Evolutionary conservation across 1,140 invertebrate species (phyloP).

Genomic region (Dryas iulia): DNA sequence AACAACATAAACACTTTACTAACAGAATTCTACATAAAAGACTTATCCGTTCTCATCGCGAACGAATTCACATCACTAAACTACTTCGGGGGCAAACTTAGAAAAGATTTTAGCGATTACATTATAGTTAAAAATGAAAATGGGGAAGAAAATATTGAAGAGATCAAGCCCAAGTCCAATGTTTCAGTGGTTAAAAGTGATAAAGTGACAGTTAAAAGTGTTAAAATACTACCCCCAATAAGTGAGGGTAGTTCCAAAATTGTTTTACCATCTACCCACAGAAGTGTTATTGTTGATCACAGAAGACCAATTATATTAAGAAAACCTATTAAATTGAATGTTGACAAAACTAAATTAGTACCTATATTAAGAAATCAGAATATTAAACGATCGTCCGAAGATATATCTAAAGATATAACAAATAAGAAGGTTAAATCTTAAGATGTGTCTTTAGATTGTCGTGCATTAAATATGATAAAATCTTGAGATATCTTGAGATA

Average conservation of each 20-base stretch:
- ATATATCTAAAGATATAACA: not conserved
- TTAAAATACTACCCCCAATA: not conserved
- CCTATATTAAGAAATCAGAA: not conserved
- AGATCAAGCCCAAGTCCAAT: not conserved
- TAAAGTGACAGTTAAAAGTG: not conserved
- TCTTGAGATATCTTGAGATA: not conserved
- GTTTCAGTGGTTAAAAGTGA: not conserved
- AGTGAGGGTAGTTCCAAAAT: not conserved
- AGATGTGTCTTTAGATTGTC: not conserved
- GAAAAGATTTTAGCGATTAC: conserved; percentile 33
- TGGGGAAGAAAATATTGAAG: conserved; percentile 32
- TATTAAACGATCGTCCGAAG: not conserved
- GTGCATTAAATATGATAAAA: not conserved
- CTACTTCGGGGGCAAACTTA: conserved; percentile 22
- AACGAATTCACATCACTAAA: conserved; percentile 45
- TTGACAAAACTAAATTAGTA: not conserved
- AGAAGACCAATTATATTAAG: not conserved
- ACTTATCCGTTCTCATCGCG: conserved; percentile 49
- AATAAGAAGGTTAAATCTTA: not conserved
- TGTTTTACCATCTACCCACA: not conserved
- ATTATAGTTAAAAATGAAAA: conserved; percentile 49
- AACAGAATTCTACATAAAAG: conserved; percentile 42
- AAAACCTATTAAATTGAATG: not conserved
- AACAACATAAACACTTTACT: conserved; percentile 45
- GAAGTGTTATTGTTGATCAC: not conserved